Conservation (phyloP, 2,888 invertebrate species). For the Lamproptera curius region DNA sequence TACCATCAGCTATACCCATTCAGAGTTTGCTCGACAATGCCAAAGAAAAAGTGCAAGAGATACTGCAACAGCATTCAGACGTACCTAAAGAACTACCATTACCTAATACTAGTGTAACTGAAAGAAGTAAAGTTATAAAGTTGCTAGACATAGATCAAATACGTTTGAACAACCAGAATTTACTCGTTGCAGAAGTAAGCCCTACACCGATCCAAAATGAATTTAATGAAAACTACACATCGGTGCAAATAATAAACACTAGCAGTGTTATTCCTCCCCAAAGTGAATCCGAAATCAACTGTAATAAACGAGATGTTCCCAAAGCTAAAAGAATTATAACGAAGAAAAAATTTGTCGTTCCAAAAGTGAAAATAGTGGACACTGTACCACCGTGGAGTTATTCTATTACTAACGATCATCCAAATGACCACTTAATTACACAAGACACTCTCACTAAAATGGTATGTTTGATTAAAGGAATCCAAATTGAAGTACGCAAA, state of each 20-base stretch:
- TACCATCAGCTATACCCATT: conserved; percentile 44
- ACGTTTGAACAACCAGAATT: conserved; percentile 50
- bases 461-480: conserved; percentile 37
- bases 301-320: too few relatives aligned
- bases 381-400: conserved; percentile 5
- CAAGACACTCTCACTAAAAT: conserved; percentile 58
- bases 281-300: too few relatives aligned
- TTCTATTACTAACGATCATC: neutral
- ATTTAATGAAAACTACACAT: conserved; percentile 14
- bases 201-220: conserved; percentile 40
- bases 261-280: neutral
- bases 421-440: conserved; percentile 33
- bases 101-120: conserved; percentile 22
- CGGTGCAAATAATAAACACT: conserved; percentile 22
- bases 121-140: conserved; percentile 50
- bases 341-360: neutral
- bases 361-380: neutral
- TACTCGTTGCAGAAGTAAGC: conserved; percentile 55
- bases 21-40: conserved; percentile 46
- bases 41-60: conserved; percentile 20
- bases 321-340: too few relatives aligned
- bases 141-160: conserved; percentile 53
- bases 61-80: conserved; percentile 16
- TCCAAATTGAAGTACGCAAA: conserved; percentile 4
- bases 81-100: conserved; percentile 1